These are phyloP conservation scores for Trachymyrmex septentrionalis DNA, from an alignment of 1,140 invertebrate species.

Conservation along the genomic window DNA sequence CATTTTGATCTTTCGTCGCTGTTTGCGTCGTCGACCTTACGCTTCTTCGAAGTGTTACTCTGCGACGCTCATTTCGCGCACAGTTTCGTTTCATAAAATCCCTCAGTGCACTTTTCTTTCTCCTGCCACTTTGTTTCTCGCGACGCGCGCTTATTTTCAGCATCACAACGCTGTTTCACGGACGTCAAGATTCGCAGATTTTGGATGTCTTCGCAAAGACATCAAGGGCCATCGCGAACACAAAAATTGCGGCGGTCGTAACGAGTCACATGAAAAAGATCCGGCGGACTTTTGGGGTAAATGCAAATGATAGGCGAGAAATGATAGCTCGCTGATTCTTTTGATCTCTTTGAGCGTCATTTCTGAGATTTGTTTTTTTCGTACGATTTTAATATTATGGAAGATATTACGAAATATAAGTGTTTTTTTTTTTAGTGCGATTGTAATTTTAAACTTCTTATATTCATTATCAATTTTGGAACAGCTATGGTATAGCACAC, in stretches of 20 bases:
- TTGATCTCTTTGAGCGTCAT: constrained; percentile 37
- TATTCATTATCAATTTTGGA: neutral
- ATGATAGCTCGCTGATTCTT: constrained; percentile 34
- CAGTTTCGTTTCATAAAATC: constrained; percentile 59
- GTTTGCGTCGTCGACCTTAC: constrained; percentile 10
- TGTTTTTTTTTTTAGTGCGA: no score
- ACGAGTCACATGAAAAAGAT: constrained; percentile 35
- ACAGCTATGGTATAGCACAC: neutral
- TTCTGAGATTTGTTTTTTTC: constrained; percentile 24
- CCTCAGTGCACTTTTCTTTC: constrained; percentile 4
- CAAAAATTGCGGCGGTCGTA: constrained; percentile 33
- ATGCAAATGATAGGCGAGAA: constrained; percentile 43
- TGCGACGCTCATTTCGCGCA: constrained; percentile 42
- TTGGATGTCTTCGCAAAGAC: neutral
- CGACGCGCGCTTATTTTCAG: constrained; percentile 28
- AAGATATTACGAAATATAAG: neutral
- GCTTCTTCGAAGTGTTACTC: constrained; percentile 51
- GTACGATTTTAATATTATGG: constrained; percentile 38
- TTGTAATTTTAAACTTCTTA: neutral
- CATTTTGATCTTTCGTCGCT: constrained; percentile 43
- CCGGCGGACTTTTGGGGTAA: constrained; percentile 9
- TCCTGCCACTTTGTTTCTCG: neutral
- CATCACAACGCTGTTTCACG: neutral
- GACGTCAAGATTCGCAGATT: neutral
- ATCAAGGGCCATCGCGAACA: constrained; percentile 13